A percentile compares a stretch with the other conserved stretches of the same genome.
These are phyloP conservation scores for Diachasmimorpha longicaudata DNA, from an alignment of 1,140 invertebrate species.

Conservation along the genomic window DNA sequence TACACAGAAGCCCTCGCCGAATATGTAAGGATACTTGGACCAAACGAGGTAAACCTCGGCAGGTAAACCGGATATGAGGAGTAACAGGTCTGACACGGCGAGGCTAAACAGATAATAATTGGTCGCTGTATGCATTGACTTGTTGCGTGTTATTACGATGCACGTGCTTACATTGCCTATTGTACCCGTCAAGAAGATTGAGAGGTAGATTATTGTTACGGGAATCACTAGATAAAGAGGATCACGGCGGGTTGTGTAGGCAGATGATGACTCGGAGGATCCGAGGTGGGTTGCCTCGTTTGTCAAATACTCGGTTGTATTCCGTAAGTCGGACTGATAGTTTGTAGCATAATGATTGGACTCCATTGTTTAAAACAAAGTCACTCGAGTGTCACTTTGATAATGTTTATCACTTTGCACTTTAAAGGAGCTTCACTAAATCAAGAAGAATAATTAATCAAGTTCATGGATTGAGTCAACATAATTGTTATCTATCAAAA, in stretches of 20 bases:
- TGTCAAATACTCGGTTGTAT: conserved; percentile 13
- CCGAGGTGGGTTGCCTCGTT: not conserved
- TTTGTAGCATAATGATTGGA: not conserved
- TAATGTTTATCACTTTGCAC: not conserved
- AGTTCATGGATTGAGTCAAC: too few relatives aligned
- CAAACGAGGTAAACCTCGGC: conserved; percentile 88
- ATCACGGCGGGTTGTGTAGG: conserved; percentile 63
- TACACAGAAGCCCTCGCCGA: conserved; percentile 86
- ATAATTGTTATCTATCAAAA: too few relatives aligned
- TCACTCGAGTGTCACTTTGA: not conserved
- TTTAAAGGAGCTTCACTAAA: not conserved
- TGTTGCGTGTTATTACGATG: conserved; percentile 89
- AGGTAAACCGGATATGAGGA: conserved; percentile 80
- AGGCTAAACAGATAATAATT: conserved; percentile 95
- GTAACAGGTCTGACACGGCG: conserved; percentile 90
- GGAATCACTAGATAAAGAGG: conserved; percentile 77
- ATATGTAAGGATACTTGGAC: conserved; percentile 87
- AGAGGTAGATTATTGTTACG: conserved; percentile 79
- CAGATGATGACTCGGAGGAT: not conserved
- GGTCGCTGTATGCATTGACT: conserved; percentile 90
- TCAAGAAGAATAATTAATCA: too few relatives aligned
- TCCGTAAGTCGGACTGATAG: not conserved
- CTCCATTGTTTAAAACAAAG: not conserved
- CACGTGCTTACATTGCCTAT: conserved; percentile 93
- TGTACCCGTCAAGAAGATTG: conserved; percentile 86